Conservation (phyloP, 1,140 invertebrate species). For the Odontomachus brunneus region DNA sequence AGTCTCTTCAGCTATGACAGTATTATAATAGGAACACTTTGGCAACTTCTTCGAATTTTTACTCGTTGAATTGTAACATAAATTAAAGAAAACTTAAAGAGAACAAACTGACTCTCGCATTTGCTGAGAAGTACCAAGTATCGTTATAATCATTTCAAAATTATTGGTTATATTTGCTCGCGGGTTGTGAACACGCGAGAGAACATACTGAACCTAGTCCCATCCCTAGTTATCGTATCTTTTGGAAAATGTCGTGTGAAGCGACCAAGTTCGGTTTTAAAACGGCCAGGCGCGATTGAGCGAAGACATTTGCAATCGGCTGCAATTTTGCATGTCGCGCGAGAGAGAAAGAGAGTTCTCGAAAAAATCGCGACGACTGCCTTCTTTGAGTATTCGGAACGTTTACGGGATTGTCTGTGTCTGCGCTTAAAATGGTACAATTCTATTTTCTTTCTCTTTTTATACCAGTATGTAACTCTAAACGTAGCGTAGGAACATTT, state of each 20-base stretch:
- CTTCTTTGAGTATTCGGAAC: constrained; percentile 28
- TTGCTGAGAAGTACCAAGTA: too few species aligned
- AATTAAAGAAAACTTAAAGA: too few species aligned
- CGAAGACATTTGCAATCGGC: background rate
- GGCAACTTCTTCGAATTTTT: too few species aligned
- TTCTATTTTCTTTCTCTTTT: constrained; percentile 75
- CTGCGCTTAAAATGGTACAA: constrained; percentile 64
- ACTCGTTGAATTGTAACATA: too few species aligned
- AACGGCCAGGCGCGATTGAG: background rate
- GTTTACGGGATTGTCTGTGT: constrained; percentile 45
- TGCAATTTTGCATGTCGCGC: background rate
- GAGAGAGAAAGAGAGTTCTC: background rate
- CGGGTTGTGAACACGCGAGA: too few species aligned
- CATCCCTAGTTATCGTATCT: background rate
- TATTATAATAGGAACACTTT: too few species aligned
- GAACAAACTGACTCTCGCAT: too few species aligned
- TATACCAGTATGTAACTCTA: constrained; percentile 67
- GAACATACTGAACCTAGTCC: too few species aligned
- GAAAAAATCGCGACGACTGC: constrained; percentile 17
- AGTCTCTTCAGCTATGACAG: too few species aligned
- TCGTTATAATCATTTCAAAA: too few species aligned
- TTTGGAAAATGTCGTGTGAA: background rate
- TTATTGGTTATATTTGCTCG: too few species aligned
- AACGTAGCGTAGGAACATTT: constrained; percentile 66
- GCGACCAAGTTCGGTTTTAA: background rate